These are phyloP conservation scores for Megaceryle torquata DNA, from an alignment of 2,113 vertebrate species.

Conservation along the genomic window DNA sequence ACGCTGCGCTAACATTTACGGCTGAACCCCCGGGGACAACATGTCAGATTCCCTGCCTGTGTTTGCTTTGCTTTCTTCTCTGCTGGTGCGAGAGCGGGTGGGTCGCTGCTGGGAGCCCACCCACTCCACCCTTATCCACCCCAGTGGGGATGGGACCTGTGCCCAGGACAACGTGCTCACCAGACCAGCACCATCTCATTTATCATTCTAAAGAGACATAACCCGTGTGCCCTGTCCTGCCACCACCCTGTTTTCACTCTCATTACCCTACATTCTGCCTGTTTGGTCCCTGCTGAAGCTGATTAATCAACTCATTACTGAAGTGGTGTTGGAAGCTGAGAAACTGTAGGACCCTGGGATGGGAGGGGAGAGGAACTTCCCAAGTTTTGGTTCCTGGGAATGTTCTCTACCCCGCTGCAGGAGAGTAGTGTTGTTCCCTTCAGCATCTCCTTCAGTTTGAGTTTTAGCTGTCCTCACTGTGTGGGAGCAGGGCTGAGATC, in stretches of 20 bases:
- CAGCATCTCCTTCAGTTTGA: not conserved
- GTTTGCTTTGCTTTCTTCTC: not conserved
- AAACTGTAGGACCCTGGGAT: not conserved
- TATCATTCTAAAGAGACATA: not conserved
- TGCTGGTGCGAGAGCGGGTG: not conserved
- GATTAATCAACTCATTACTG: fast-evolving
- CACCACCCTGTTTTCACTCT: fast-evolving
- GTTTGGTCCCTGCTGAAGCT: not conserved
- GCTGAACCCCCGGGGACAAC: not conserved
- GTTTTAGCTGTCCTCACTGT: not conserved
- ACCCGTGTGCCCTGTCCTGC: fast-evolving
- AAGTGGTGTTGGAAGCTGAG: fast-evolving
- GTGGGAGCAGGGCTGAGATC: not conserved
- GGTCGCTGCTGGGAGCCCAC: not conserved
- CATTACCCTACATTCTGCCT: fast-evolving
- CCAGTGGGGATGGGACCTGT: fast-evolving
- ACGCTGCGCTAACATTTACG: not conserved
- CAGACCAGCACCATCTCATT: not conserved
- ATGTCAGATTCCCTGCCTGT: not conserved
- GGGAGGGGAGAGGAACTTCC: not conserved
- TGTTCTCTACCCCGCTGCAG: fast-evolving
- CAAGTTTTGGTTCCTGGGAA: not conserved
- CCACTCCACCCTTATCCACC: not conserved
- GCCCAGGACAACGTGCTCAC: not conserved
- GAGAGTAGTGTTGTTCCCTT: not conserved